Conservation (phyloP, 2,888 invertebrate species). For the Athalia rosae region DNA sequence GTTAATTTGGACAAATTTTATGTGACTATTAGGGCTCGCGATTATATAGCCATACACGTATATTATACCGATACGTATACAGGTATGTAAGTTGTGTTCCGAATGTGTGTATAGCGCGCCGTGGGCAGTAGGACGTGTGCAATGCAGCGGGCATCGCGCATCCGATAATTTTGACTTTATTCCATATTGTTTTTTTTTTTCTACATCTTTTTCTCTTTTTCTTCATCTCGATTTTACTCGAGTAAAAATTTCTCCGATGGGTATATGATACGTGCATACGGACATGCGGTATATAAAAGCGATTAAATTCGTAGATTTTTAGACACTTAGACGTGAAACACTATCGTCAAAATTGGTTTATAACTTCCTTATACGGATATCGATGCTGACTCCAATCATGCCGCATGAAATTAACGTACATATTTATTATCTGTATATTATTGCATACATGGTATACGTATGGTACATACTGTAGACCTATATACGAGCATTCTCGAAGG, state of each 20-base stretch:
- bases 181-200: not conserved
- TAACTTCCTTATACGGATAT: slow-evolving; percentile 22
- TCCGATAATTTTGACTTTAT: not conserved
- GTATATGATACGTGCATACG: not conserved
- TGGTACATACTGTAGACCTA: not conserved
- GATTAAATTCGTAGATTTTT: slow-evolving; percentile 17
- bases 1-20: too few relatives aligned
- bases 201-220: not conserved
- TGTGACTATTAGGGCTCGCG: not conserved
- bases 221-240: not conserved
- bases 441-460: too few relatives aligned
- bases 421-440: too few relatives aligned
- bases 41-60: too few relatives aligned
- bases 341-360: not conserved
- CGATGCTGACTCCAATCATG: not conserved
- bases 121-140: slow-evolving; percentile 38
- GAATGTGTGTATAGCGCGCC: not conserved
- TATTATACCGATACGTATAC: too few relatives aligned
- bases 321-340: not conserved
- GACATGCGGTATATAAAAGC: not conserved
- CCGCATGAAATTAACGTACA: not conserved
- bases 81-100: too few relatives aligned
- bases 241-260: slow-evolving; percentile 28
- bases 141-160: too few relatives aligned
- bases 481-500: not conserved